Base-by-base conservation (phyloP, 1,140 invertebrate species). In the Anastrepha ludens region DNA sequence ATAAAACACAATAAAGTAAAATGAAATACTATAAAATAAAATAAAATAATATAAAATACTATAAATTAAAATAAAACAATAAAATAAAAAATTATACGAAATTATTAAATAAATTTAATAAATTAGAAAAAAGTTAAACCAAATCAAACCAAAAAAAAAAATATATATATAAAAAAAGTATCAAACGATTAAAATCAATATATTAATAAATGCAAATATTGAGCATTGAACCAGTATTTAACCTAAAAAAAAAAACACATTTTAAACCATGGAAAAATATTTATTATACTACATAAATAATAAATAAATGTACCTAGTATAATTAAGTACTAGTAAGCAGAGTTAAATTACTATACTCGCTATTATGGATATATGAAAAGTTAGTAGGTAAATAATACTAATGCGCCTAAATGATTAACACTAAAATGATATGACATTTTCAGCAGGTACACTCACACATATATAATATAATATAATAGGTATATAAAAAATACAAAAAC, bases 251-350 rank as follows among this genome's bases (percentile, higher is more conserved):
- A 29, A 64, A 64, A n/a, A 29, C 62, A 20, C 7, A 64, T 64
- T 64, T 64, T 20, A 64, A 64, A 20, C 9, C 20, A 64, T 3
- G 20, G 5, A 5, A 64, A 64, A 64, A 64, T 64, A 64, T 29
- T 29, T 29, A 29, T 29, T 29, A 29, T 29, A 29, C 29, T 29
- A 29, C 0, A 64, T 64, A 62, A 64, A 20, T 64, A 64, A 64
- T 20, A 67, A 39, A 39, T 67, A 67, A 67, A 67, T 67, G 65
- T 67, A 67, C 65, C 65, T 67, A 67, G 65, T 67, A 67, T 67
- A 67, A 41, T 41, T 67, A 67, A 67, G 62, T 13, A 13, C 13
- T 67, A 41, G 20, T 11, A 41, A 67, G 15, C 11, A 67, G 29
- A 41, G 65, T 39, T 67, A 11, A 64, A 64, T 29, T 29, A 64